Evolutionary conservation across 2,888 invertebrate species (phyloP).

Genomic region (Polyommatus icarus): DNA sequence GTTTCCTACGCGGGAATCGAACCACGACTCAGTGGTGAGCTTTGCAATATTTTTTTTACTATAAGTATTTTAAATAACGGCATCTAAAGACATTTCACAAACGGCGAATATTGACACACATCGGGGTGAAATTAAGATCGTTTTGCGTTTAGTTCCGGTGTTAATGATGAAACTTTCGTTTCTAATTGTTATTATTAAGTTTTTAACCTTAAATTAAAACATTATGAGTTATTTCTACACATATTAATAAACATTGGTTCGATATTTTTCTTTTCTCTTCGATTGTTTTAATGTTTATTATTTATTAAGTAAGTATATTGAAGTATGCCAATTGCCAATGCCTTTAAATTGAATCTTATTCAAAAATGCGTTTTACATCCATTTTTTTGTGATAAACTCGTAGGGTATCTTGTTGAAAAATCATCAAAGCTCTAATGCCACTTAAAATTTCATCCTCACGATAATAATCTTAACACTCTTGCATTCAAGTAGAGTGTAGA

Average conservation of each 20-base stretch:
- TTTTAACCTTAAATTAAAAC: conserved; percentile 9
- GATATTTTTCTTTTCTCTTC: not conserved
- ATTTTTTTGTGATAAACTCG: too few species aligned
- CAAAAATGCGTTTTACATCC: not conserved
- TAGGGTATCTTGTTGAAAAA: too few species aligned
- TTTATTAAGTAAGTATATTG: not conserved
- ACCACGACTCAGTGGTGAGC: too few species aligned
- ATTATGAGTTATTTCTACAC: not conserved
- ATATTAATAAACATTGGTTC: not conserved
- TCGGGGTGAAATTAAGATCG: not conserved
- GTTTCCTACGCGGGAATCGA: too few species aligned
- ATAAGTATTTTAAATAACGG: not conserved
- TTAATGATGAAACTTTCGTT: conserved; percentile 4
- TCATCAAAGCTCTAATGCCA: too few species aligned
- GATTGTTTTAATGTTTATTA: not conserved
- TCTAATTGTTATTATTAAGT: conserved; percentile 18
- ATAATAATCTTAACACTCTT: not conserved
- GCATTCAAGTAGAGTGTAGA: not conserved
- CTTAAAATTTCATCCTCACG: not conserved
- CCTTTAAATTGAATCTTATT: not conserved
- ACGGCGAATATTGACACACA: conserved; percentile 15
- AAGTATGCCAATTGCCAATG: not conserved
- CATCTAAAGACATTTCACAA: not conserved
- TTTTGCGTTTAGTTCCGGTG: conserved; percentile 15
- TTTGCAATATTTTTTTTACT: not conserved